Conservation (phyloP, 2,113 vertebrate genomes). For the Urocynchramus pylzowi region DNA sequence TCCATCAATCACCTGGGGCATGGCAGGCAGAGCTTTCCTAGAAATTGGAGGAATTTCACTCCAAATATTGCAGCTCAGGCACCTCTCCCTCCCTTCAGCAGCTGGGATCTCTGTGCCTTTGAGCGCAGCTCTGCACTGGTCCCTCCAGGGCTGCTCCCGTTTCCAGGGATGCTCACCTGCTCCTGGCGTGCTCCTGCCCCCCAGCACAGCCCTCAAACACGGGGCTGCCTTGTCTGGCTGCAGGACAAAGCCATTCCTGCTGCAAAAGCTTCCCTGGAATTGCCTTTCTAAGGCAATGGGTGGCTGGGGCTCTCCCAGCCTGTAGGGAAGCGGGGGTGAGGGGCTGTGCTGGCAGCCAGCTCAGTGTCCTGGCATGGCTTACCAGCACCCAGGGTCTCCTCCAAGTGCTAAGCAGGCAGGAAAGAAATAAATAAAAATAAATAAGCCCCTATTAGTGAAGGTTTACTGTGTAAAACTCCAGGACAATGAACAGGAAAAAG, state of each 20-base stretch:
- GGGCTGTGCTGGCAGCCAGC: not conserved
- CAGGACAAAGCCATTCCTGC: not conserved
- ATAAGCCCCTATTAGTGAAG: conserved; percentile 6
- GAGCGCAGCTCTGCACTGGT: fast-evolving
- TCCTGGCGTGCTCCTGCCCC: not conserved
- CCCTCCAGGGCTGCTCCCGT: not conserved
- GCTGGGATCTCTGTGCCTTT: not conserved
- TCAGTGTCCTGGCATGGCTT: not conserved
- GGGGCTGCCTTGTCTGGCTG: not conserved
- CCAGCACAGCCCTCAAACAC: fast-evolving
- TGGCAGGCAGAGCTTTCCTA: not conserved
- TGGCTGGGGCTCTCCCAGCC: not conserved
- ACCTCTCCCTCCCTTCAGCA: not conserved
- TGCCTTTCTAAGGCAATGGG: not conserved
- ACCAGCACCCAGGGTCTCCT: not conserved
- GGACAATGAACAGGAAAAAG: conserved; percentile 22
- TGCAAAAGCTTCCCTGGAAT: not conserved
- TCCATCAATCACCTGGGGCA: not conserved
- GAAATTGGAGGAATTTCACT: not conserved
- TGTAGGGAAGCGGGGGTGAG: not conserved
- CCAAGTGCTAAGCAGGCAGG: not conserved
- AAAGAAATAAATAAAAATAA: conserved; percentile 26
- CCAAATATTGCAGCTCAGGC: fast-evolving
- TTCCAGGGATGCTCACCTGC: not conserved
- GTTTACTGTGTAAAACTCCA: conserved; percentile 47